Conservation (phyloP, 2,797 vertebrate species). For the Lutjanus campechanus region DNA sequence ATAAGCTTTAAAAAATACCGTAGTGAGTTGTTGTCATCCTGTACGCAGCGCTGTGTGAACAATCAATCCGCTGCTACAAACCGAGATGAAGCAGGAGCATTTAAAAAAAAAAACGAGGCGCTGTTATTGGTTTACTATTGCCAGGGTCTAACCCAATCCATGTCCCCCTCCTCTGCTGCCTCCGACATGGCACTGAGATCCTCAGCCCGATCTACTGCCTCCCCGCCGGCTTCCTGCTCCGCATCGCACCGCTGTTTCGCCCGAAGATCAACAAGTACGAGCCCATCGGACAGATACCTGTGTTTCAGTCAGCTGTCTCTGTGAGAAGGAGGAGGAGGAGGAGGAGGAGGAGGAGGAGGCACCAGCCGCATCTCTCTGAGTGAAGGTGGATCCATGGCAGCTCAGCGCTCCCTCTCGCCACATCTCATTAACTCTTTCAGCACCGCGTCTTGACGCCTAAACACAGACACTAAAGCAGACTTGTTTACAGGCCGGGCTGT, state of each 20-base stretch:
- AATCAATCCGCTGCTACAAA: constrained; percentile 69
- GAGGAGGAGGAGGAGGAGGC: constrained; percentile 52
- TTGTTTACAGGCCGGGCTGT: constrained; percentile 1
- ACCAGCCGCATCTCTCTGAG: constrained; percentile 66
- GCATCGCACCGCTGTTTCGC: constrained; percentile 47
- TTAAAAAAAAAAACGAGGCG: constrained; percentile 57
- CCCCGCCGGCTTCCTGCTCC: constrained; percentile 42
- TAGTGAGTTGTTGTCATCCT: constrained; percentile 68
- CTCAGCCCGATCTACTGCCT: constrained; percentile 53
- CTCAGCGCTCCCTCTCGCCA: constrained; percentile 57
- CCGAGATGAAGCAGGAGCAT: constrained; percentile 64
- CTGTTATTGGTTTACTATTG: constrained; percentile 78
- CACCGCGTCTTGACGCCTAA: constrained; percentile 42
- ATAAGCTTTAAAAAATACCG: constrained; percentile 59
- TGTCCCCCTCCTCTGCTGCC: constrained; percentile 76
- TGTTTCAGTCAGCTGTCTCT: constrained; percentile 71
- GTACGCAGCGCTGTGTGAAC: constrained; percentile 64
- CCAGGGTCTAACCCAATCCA: constrained; percentile 75
- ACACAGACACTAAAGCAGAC: neutral
- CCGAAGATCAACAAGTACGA: constrained; percentile 86
- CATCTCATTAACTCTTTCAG: constrained; percentile 72
- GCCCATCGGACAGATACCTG: constrained; percentile 71
- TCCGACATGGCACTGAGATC: constrained; percentile 76
- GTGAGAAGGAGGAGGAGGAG: no score
- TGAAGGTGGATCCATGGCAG: constrained; percentile 66